Percentiles rank a stretch among this genome's conserved stretches.
These are phyloP conservation scores for Emberiza fucata DNA, from an alignment of 2,113 vertebrate genomes.

Conservation along the genomic window DNA sequence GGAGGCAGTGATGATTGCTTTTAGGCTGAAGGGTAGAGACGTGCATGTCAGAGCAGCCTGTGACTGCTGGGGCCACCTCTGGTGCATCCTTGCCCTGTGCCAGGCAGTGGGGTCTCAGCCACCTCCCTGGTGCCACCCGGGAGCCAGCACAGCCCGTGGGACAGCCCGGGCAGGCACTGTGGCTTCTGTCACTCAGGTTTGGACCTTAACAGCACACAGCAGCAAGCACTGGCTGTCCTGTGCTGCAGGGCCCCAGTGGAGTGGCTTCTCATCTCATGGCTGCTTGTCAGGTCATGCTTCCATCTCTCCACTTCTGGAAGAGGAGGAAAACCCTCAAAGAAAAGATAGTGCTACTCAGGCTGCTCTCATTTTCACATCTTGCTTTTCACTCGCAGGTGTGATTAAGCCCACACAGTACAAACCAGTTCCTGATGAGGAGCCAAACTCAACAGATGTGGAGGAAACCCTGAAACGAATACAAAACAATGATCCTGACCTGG, in stretches of 20 bases:
- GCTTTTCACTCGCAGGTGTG: constrained; percentile 79
- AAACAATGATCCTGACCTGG: constrained; percentile 87
- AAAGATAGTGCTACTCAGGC: neutral
- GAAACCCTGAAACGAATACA: constrained; percentile 87
- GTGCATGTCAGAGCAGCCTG: neutral
- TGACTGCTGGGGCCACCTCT: neutral
- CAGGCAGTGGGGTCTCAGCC: fast-evolving
- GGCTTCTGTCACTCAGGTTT: neutral
- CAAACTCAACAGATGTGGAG: constrained; percentile 92
- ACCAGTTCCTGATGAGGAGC: constrained; percentile 92
- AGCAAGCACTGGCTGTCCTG: neutral
- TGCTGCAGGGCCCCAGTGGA: neutral
- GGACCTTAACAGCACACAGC: fast-evolving
- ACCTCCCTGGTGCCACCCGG: fast-evolving
- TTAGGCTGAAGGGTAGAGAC: neutral
- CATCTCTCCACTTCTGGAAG: neutral
- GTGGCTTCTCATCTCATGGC: fast-evolving
- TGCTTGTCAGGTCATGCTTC: neutral
- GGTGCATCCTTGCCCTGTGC: neutral
- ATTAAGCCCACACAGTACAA: constrained; percentile 97
- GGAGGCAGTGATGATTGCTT: neutral
- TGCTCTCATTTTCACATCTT: neutral
- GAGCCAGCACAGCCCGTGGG: neutral
- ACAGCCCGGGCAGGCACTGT: fast-evolving
- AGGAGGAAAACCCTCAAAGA: neutral